phyloP scores from a whole-genome alignment of 2,888 invertebrate genomes.

The Drosophila meridiana region DNA sequence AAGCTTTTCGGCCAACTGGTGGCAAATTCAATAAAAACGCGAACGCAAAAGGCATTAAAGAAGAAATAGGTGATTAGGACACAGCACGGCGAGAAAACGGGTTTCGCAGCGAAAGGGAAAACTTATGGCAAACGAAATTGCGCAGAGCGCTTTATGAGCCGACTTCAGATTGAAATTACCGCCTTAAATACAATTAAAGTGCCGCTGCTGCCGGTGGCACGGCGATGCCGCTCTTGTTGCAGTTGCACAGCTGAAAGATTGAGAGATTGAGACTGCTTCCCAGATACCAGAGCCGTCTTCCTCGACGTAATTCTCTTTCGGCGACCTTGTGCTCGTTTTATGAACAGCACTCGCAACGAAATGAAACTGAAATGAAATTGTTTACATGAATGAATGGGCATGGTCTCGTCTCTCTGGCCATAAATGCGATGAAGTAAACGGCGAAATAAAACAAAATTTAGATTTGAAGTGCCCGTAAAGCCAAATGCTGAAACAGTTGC shows the following conservation, averaged over 20 bases:
- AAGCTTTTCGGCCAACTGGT: constrained; percentile 39
- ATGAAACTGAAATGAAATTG: constrained; percentile 62
- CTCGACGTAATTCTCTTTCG: constrained; percentile 33
- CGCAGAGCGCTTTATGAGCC: constrained; percentile 49
- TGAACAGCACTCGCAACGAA: constrained; percentile 51
- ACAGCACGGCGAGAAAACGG: constrained; percentile 60
- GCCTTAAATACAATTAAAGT: constrained; percentile 64
- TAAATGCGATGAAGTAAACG: constrained; percentile 64
- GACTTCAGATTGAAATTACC: constrained; percentile 51
- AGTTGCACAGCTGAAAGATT: constrained; percentile 1
- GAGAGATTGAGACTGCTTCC: constrained; percentile 43
- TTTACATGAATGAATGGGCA: constrained; percentile 62
- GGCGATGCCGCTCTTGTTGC: constrained; percentile 8
- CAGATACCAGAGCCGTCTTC: constrained; percentile 44
- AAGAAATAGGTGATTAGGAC: constrained; percentile 73
- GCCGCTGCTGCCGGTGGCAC: constrained; percentile 15
- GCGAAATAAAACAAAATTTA: constrained; percentile 42
- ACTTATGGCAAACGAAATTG: constrained; percentile 53
- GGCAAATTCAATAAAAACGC: constrained; percentile 46
- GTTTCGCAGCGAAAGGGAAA: constrained; percentile 74
- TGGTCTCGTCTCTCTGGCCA: constrained; percentile 42
- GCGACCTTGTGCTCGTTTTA: constrained; percentile 80
- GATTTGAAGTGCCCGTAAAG: constrained; percentile 63
- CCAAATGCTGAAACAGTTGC: constrained; percentile 54
- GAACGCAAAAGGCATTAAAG: constrained; percentile 38